Evolutionary conservation across 2,888 invertebrate genomes (phyloP).

Genomic region (Ochlodes sylvanus): DNA sequence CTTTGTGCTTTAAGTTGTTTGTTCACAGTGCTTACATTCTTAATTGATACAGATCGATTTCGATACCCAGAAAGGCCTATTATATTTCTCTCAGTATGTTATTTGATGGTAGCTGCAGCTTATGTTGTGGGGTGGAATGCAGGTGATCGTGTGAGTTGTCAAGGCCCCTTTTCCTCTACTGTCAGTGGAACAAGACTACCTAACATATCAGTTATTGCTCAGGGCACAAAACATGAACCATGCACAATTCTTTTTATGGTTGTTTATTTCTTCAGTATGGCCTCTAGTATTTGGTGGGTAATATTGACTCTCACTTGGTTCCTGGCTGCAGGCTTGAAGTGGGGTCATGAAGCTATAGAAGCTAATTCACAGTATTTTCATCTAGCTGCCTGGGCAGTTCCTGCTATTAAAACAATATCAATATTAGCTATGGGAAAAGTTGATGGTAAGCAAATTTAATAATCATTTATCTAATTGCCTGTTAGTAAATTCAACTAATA

Average conservation of each 20-base stretch:
- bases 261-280: conserved; percentile 98
- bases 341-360: conserved; percentile 99
- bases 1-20: conserved; percentile 95
- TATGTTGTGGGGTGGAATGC: conserved; percentile 95
- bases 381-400: conserved; percentile 98
- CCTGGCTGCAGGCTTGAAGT: conserved; percentile 97
- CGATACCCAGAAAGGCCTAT: conserved; percentile 99
- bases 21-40: conserved; percentile 96
- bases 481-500: not conserved
- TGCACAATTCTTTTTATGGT: conserved; percentile 98
- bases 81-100: conserved; percentile 98
- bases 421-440: conserved; percentile 98
- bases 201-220: conserved; percentile 93
- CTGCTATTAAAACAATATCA: conserved; percentile 97
- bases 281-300: conserved; percentile 99
- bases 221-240: conserved; percentile 92
- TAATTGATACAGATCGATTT: conserved; percentile 97
- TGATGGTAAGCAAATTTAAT: conserved; percentile 88
- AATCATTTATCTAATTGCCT: not conserved
- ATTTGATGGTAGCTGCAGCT: conserved; percentile 96
- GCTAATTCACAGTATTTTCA: conserved; percentile 99
- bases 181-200: conserved; percentile 88
- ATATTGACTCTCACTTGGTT: conserved; percentile 98
- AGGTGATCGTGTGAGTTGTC: conserved; percentile 93
- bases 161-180: conserved; percentile 91